Evolutionary conservation across 2,113 vertebrate species (phyloP).

Genomic region (Cephalopterus ornatus): DNA sequence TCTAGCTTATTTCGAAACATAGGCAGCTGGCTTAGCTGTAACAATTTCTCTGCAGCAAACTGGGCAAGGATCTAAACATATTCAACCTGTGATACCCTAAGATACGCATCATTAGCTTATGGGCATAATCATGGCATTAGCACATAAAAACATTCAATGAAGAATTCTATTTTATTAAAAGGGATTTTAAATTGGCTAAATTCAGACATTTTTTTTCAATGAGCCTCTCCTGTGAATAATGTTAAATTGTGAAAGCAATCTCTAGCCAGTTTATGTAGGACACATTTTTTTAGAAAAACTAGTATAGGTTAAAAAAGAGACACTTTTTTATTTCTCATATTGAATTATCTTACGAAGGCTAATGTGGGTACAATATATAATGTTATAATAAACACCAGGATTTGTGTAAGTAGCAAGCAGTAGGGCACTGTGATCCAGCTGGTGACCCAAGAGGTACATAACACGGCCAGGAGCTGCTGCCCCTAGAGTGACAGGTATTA

Average conservation of each 20-base stretch:
- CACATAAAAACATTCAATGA: not conserved
- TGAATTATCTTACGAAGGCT: not conserved
- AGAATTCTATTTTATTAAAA: not conserved
- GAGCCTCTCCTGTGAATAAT: not conserved
- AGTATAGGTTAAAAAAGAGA: not conserved
- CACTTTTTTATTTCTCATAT: not conserved
- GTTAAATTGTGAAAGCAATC: not conserved
- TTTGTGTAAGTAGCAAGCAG: not conserved
- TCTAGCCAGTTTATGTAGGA: not conserved
- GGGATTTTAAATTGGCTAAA: not conserved
- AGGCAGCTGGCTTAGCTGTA: not conserved
- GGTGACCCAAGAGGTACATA: not conserved
- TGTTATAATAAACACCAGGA: not conserved
- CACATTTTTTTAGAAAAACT: not conserved
- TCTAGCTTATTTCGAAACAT: not conserved
- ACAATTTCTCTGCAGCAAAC: not conserved
- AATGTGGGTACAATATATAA: not conserved
- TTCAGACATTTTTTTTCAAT: not conserved
- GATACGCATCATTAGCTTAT: not conserved
- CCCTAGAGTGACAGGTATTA: not conserved
- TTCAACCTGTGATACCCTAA: not conserved
- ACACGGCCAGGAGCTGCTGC: not conserved
- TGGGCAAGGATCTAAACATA: not conserved
- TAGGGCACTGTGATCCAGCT: not conserved
- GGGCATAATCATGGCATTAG: not conserved